Evolutionary conservation across 2,888 invertebrate species (phyloP), one percentile per base, ranked within the genome.

Genomic region (Luperina testacea): DNA sequence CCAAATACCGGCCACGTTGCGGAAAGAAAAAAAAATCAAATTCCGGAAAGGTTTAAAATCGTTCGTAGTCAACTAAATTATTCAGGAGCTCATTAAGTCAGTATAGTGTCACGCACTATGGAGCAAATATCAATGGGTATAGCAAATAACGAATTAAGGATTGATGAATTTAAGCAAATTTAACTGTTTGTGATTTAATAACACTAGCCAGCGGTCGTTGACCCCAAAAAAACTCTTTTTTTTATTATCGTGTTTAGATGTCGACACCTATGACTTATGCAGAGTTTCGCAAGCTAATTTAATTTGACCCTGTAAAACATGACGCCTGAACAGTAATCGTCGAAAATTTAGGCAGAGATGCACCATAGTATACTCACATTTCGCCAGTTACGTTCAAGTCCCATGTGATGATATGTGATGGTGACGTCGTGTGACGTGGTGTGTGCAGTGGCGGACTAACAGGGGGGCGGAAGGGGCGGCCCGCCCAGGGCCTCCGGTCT

Each of bases 31-130:
- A 32, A 32, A 32, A 32, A 1, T 32, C 32, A 15, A 76, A 77
- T 77, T 63, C 61, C 59, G 51, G 15, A 68, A 38, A 64, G 70
- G 53, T 45, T 80, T 38, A 15, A 27, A 69, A 69, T 45, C 32
- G 61, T n/a, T 80, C 53, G 53, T n/a, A 45, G 51, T 11, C 63
- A 20, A 45, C 32, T 63, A 53, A 78, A 69, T 78, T 69, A 78
- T 69, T 79, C 53, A 80, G 32, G 6, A 63, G 32, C 32, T 32
- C 32, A 32, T 32, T 32, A 32, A 32, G 32, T 32, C 32, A 32
- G 32, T 32, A 32, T 3, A 59, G 42, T 42, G 32, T 78, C 42
- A 42, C 13, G 24, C 24, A 45, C 42, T 79, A 77, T 45, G 11
- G 63, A 63, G 17, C 24, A 45, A 63, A 32, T 48, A 11, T n/a